phyloP scores from a whole-genome alignment of 2,113 vertebrate species.

The Amia ocellicauda region DNA sequence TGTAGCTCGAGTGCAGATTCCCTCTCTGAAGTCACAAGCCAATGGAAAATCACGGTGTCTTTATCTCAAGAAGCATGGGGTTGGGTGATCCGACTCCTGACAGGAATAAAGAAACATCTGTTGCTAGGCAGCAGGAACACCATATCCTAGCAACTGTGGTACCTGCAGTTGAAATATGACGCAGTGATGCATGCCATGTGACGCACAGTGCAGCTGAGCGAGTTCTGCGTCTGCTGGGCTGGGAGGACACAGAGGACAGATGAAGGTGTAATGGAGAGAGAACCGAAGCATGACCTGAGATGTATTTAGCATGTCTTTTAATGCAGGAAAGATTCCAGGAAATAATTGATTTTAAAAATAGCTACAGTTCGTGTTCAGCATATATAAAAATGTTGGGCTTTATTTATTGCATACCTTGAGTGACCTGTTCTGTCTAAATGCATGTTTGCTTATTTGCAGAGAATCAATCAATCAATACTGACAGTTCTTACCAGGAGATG shows the following conservation, averaged over 20 bases:
- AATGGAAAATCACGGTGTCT: constrained; percentile 41
- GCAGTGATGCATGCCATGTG: constrained; percentile 14
- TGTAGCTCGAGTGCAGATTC: constrained; percentile 24
- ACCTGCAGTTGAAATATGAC: constrained; percentile 51
- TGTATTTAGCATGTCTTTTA: constrained; percentile 12
- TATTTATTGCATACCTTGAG: neutral
- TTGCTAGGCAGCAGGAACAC: constrained; percentile 69
- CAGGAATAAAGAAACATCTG: constrained; percentile 57
- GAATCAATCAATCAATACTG: too few species aligned
- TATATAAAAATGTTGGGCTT: constrained; percentile 1
- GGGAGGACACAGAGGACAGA: constrained; percentile 35
- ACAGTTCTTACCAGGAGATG: too few species aligned
- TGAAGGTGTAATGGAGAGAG: constrained; percentile 25
- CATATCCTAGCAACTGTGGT: constrained; percentile 59
- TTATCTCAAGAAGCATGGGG: constrained; percentile 45
- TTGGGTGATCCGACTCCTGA: constrained; percentile 55
- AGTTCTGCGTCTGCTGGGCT: neutral
- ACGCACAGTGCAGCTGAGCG: neutral
- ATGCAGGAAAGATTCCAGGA: constrained; percentile 19
- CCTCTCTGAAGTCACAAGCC: constrained; percentile 19
- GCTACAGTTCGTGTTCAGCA: constrained; percentile 19
- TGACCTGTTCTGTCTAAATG: too few species aligned
- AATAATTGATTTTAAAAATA: constrained; percentile 29
- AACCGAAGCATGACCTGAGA: constrained; percentile 25
- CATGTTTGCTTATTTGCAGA: too few species aligned